Evolutionary conservation across 2,888 invertebrate species (phyloP).

Genomic region (Aphidoletes aphidimyza): DNA sequence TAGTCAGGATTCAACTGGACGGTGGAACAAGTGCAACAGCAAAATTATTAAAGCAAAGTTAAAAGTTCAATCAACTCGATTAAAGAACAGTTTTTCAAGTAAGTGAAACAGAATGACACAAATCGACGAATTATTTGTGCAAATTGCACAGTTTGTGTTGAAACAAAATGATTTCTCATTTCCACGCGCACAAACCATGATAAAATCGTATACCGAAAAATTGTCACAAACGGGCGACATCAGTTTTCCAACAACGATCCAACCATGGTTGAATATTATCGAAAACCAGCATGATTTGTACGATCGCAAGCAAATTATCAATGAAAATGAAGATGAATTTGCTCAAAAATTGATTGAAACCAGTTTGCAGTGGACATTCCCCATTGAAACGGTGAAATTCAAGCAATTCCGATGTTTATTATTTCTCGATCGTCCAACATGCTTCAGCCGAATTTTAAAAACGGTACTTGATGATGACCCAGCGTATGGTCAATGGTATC

Average conservation of each 20-base stretch:
- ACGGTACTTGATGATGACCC: constrained; percentile 36
- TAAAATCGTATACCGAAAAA: constrained; percentile 12
- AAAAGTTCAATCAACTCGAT: background rate
- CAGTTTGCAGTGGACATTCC: background rate
- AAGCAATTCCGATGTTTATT: constrained; percentile 13
- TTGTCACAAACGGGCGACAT: background rate
- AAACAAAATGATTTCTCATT: background rate
- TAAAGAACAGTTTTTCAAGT: background rate
- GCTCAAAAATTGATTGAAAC: constrained; percentile 3
- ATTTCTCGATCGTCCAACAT: background rate
- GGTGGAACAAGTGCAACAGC: background rate
- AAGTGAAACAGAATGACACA: constrained; percentile 10
- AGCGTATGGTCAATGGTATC: constrained; percentile 32
- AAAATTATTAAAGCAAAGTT: background rate
- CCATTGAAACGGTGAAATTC: constrained; percentile 26
- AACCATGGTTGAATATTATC: constrained; percentile 15
- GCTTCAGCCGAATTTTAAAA: background rate
- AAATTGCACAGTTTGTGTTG: constrained; percentile 22
- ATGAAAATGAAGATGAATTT: background rate
- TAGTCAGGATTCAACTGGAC: constrained; percentile 23
- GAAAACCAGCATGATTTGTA: background rate
- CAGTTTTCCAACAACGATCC: constrained; percentile 18
- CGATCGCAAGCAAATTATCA: background rate
- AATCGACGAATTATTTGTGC: background rate
- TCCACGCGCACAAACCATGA: background rate